phyloP scores from a whole-genome alignment of 2,888 invertebrate genomes.

The Rotaria sp. region DNA sequence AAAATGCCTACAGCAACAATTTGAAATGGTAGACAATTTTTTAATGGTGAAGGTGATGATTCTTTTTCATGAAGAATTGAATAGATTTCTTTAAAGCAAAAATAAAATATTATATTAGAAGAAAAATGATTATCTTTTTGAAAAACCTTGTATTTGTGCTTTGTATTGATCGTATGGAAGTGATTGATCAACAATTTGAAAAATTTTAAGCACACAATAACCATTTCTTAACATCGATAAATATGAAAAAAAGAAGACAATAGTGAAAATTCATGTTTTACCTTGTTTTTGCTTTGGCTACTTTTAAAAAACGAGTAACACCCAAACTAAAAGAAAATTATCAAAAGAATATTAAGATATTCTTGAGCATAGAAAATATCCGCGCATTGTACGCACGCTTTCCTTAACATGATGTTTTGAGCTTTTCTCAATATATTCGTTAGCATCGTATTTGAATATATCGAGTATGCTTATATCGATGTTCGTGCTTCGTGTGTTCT shows the following conservation, averaged over 20 bases:
- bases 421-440: too few species aligned
- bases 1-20: not conserved
- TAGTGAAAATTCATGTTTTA: not conserved
- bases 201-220: not conserved
- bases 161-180: constrained; percentile 22
- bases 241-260: not conserved
- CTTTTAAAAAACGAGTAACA: constrained; percentile 18
- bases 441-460: too few species aligned
- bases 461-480: too few species aligned
- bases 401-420: too few species aligned
- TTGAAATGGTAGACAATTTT: constrained; percentile 26
- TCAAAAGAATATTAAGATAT: not conserved
- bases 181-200: constrained; percentile 20
- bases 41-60: not conserved
- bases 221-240: not conserved
- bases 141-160: not conserved
- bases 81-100: not conserved
- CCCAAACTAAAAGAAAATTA: constrained; percentile 2
- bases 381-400: too few species aligned
- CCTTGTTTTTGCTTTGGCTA: constrained; percentile 4
- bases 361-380: too few species aligned
- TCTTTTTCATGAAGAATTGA: constrained; percentile 3
- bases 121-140: not conserved
- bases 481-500: too few species aligned
- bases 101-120: not conserved